Percentiles rank a stretch among this genome's conserved stretches.
These are phyloP conservation scores for Chiloscyllium punctatum DNA, from an alignment of 2,797 vertebrate species.

Conservation along the genomic window DNA sequence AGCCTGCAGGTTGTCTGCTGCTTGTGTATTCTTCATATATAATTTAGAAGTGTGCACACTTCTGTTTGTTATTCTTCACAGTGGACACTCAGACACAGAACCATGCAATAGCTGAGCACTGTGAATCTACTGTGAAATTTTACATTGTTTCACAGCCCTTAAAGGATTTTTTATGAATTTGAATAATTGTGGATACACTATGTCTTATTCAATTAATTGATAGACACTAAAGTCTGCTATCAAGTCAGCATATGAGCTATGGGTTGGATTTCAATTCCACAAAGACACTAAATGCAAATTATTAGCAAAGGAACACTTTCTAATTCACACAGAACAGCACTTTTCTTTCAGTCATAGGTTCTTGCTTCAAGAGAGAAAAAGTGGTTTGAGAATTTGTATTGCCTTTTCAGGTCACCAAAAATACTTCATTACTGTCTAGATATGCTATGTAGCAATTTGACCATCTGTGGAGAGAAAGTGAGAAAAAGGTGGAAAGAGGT, in stretches of 20 bases:
- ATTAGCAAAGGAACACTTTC: conserved; percentile 24
- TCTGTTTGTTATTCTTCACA: background rate
- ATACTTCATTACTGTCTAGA: background rate
- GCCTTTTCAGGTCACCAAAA: conserved; percentile 36
- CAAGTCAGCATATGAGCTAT: background rate
- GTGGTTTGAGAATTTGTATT: conserved; percentile 10
- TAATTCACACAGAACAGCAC: conserved; percentile 18
- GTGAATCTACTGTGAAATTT: background rate
- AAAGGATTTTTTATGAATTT: background rate
- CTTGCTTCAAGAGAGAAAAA: background rate
- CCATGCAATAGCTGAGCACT: background rate
- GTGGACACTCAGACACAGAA: background rate
- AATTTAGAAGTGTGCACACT: background rate
- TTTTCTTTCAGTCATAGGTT: background rate
- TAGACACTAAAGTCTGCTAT: background rate
- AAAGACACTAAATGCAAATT: background rate
- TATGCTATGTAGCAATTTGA: background rate
- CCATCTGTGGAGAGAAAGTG: background rate
- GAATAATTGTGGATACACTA: background rate
- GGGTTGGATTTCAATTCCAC: background rate
- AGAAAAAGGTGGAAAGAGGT: background rate
- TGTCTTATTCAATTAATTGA: background rate
- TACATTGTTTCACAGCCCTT: background rate
- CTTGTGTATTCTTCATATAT: background rate
- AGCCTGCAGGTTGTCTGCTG: background rate